phyloP scores from a whole-genome alignment of 2,888 invertebrate species.

The Epistrophe grossulariae region DNA sequence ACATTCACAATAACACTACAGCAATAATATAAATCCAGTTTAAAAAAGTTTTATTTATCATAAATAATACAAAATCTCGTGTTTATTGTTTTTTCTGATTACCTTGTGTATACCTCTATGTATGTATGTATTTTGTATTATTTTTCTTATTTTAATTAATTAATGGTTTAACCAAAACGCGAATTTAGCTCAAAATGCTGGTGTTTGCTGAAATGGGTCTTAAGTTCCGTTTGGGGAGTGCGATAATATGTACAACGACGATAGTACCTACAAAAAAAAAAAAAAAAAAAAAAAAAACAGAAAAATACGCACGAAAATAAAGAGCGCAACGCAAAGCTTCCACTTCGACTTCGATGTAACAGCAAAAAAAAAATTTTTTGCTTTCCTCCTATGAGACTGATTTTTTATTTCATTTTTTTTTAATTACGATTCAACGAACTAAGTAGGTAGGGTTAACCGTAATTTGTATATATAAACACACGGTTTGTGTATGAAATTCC shows the following conservation, averaged over 20 bases:
- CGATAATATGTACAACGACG: slow-evolving; percentile 10
- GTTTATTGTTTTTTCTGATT: slow-evolving; percentile 10
- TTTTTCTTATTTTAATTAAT: not conserved
- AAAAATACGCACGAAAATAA: slow-evolving; percentile 21
- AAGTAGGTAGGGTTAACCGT: slow-evolving; percentile 9
- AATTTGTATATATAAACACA: slow-evolving; percentile 21
- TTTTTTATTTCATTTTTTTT: slow-evolving; percentile 5
- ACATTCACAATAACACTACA: not conserved
- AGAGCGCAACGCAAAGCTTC: slow-evolving; percentile 14
- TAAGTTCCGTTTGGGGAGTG: slow-evolving; percentile 2
- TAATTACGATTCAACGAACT: slow-evolving; percentile 7
- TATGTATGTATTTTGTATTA: not conserved
- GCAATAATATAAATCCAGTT: not conserved
- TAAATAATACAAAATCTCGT: not conserved
- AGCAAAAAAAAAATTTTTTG: not conserved
- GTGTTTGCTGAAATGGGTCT: slow-evolving; percentile 6
- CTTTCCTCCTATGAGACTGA: slow-evolving; percentile 1
- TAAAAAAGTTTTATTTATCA: not conserved
- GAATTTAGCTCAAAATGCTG: not conserved
- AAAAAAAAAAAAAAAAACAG: not conserved
- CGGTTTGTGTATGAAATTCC: slow-evolving; percentile 16
- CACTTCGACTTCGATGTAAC: slow-evolving; percentile 22
- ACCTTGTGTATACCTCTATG: not conserved
- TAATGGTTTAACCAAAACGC: slow-evolving; percentile 1
- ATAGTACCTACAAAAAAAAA: slow-evolving; percentile 5